Conservation (phyloP, 2,888 invertebrate genomes). For the Melieria picta region DNA sequence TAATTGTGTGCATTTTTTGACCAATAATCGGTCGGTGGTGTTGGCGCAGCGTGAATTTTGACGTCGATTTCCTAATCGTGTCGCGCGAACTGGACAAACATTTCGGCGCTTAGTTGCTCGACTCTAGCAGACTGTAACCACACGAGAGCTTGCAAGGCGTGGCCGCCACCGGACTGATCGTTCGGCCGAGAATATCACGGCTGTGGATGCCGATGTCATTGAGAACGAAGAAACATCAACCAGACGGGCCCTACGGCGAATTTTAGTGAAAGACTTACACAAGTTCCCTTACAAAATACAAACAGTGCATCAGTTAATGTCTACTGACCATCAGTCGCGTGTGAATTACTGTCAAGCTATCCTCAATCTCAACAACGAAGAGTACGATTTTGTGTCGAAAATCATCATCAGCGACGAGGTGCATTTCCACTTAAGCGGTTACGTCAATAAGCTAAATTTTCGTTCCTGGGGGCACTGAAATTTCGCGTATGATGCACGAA, state of each 20-base stretch:
- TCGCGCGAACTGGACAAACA: conserved; percentile 37
- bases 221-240: conserved; percentile 2
- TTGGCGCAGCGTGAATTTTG: not conserved
- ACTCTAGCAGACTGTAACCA: conserved; percentile 33
- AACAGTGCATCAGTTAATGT: conserved; percentile 32
- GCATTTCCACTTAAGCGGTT: conserved; percentile 24
- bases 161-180: not conserved
- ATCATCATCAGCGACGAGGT: conserved; percentile 30
- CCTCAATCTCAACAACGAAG: conserved; percentile 12
- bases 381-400: too few relatives aligned
- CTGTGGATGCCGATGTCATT: not conserved
- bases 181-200: too few relatives aligned
- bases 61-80: conserved; percentile 16
- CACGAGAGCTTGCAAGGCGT: conserved; percentile 16
- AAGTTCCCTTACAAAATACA: conserved; percentile 36
- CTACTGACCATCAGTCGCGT: conserved; percentile 35
- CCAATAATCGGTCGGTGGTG: not conserved
- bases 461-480: not conserved
- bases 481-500: too few relatives aligned
- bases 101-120: conserved; percentile 31
- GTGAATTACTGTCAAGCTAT: too few relatives aligned
- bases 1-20: too few relatives aligned
- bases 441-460: not conserved
- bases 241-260: too few relatives aligned
- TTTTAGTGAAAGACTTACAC: too few relatives aligned